Evolutionary conservation across 2,113 vertebrate species (phyloP).

Genomic region (Crotophaga sulcirostris): DNA sequence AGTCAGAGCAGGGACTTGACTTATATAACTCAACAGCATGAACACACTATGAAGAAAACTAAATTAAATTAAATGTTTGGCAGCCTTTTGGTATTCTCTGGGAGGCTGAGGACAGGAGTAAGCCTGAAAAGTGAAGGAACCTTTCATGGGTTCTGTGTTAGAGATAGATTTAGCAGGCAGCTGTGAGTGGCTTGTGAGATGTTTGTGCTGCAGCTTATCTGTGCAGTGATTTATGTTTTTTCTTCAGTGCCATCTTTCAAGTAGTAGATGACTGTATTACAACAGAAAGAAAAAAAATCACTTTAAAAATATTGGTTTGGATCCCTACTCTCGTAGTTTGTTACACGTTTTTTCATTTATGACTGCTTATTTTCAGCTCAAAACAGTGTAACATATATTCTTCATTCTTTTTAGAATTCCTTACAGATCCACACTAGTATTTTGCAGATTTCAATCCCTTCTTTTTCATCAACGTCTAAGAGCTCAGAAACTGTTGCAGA

Average conservation of each 20-base stretch:
- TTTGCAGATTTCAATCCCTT: slow-evolving; percentile 76
- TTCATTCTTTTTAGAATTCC: slow-evolving; percentile 35
- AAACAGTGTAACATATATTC: background rate
- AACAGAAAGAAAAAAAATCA: background rate
- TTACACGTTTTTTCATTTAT: background rate
- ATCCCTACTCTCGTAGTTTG: background rate
- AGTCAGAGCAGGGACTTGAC: background rate
- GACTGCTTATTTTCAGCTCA: background rate
- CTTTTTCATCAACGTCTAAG: slow-evolving; percentile 56
- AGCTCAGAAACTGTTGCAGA: slow-evolving; percentile 56
- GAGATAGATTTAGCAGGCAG: background rate
- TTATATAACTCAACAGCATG: background rate
- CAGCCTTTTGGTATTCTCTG: background rate
- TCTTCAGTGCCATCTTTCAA: background rate
- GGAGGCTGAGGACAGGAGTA: background rate
- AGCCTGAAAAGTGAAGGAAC: background rate
- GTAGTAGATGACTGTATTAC: background rate
- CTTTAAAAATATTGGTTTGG: background rate
- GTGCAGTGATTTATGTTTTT: background rate
- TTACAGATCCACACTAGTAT: slow-evolving; percentile 75
- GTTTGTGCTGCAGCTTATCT: background rate
- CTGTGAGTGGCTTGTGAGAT: background rate
- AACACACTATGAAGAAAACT: background rate
- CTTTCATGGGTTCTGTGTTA: background rate
- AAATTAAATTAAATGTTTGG: background rate